These are phyloP conservation scores for Ditula angustiorana DNA, from an alignment of 2,888 invertebrate species.

Conservation along the genomic window DNA sequence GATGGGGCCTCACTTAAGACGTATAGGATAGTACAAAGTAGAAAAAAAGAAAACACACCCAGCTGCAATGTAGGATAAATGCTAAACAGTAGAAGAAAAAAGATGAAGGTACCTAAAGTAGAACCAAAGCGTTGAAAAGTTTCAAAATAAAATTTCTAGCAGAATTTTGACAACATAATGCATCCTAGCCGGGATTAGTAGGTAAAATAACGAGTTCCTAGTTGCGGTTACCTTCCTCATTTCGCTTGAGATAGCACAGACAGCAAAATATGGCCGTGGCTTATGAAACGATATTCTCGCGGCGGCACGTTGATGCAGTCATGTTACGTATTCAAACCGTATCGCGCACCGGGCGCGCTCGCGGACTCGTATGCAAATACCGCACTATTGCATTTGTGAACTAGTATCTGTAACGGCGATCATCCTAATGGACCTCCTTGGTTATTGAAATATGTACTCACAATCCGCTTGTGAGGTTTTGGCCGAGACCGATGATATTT, in stretches of 20 bases:
- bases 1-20: too few relatives aligned
- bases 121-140: too few relatives aligned
- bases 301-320: constrained; percentile 52
- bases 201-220: constrained; percentile 30
- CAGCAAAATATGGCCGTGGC: constrained; percentile 55
- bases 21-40: too few relatives aligned
- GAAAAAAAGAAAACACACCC: too few relatives aligned
- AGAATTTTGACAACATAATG: neutral
- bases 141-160: neutral
- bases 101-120: too few relatives aligned
- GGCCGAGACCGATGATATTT: neutral
- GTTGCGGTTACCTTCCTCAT: constrained; percentile 38
- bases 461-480: constrained; percentile 25
- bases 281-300: constrained; percentile 62
- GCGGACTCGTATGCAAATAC: constrained; percentile 71
- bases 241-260: constrained; percentile 41
- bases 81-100: too few relatives aligned
- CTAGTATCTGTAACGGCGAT: constrained; percentile 60
- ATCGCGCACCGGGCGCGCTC: constrained; percentile 53
- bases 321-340: constrained; percentile 71
- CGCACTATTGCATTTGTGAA: constrained; percentile 66
- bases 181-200: neutral
- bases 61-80: too few relatives aligned
- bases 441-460: constrained; percentile 36
- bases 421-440: constrained; percentile 43